These are phyloP conservation scores for Ephydatia muelleri DNA, from an alignment of 37 sponge, comb jelly and placozoan species.

Conservation along the genomic window DNA sequence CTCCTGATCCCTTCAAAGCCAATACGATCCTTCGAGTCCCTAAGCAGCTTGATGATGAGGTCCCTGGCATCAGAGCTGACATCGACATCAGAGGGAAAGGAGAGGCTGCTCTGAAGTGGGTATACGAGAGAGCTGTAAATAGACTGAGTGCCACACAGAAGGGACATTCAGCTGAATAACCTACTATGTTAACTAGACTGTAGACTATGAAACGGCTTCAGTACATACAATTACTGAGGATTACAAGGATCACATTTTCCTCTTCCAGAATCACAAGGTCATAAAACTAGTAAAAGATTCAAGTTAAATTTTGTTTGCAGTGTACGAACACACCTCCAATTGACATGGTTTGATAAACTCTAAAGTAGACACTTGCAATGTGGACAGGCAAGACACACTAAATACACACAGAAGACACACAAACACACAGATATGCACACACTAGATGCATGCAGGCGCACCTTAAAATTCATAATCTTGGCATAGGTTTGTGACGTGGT, in stretches of 20 bases:
- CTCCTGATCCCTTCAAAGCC: conserved; percentile 55
- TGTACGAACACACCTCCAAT: too few species aligned
- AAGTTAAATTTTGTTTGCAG: too few species aligned
- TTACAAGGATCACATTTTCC: too few species aligned
- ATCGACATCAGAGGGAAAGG: conserved; percentile 69
- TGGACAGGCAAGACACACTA: too few species aligned
- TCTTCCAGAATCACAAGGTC: too few species aligned
- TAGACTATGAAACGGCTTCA: too few species aligned
- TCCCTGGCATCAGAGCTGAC: conserved; percentile 28
- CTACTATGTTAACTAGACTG: too few species aligned
- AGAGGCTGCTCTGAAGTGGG: conserved; percentile 53
- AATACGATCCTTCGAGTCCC: conserved; percentile 32
- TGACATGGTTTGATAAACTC: too few species aligned
- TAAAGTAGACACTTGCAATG: too few species aligned
- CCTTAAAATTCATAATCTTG: conserved; percentile 90
- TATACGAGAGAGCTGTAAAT: background rate
- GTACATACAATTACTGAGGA: too few species aligned
- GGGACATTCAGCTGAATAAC: background rate
- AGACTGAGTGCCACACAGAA: background rate
- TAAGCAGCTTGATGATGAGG: conserved; percentile 69
- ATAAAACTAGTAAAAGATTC: too few species aligned
- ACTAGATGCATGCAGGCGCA: conserved; percentile 6
- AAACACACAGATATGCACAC: background rate
- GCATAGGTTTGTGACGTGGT: conserved; percentile 81
- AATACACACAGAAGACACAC: too few species aligned